Conservation (phyloP, 2,113 vertebrate species). For the Hirundichthys speculiger region DNA sequence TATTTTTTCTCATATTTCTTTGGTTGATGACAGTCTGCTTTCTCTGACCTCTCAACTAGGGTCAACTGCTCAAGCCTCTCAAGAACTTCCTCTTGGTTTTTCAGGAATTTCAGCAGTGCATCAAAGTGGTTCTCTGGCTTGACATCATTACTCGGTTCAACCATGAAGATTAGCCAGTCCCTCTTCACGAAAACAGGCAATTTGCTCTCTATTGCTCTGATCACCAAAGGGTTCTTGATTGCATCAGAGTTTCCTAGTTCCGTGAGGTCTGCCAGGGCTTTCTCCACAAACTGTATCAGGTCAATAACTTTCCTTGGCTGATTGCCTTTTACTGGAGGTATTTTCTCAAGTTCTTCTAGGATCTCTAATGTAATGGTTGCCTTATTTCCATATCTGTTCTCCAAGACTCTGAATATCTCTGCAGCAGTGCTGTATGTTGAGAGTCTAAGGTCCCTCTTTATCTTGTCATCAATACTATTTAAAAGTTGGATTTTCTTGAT, state of each 20-base stretch:
- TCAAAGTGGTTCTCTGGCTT: background rate
- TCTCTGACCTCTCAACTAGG: too few species aligned
- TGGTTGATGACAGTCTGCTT: too few species aligned
- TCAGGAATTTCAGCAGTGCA: background rate
- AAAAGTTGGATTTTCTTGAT: too few species aligned
- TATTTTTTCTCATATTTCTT: too few species aligned
- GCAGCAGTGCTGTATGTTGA: too few species aligned
- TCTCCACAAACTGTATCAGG: conserved; percentile 11
- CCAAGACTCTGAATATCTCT: background rate
- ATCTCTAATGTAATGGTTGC: background rate
- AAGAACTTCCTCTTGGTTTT: background rate
- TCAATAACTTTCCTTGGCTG: conserved; percentile 71
- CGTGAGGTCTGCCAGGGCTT: conserved; percentile 5
- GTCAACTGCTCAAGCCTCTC: too few species aligned
- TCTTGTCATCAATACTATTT: too few species aligned
- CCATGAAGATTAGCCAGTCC: background rate
- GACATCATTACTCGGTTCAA: background rate
- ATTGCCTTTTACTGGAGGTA: background rate
- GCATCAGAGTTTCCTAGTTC: too few species aligned
- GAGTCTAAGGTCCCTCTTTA: too few species aligned
- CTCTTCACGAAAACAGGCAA: background rate
- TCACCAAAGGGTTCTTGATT: too few species aligned
- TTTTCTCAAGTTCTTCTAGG: background rate
- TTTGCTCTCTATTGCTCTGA: background rate
- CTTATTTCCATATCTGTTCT: too few species aligned